Evolutionary conservation across 2,888 invertebrate species (phyloP).

Genomic region (Tetheella fluctuosa): DNA sequence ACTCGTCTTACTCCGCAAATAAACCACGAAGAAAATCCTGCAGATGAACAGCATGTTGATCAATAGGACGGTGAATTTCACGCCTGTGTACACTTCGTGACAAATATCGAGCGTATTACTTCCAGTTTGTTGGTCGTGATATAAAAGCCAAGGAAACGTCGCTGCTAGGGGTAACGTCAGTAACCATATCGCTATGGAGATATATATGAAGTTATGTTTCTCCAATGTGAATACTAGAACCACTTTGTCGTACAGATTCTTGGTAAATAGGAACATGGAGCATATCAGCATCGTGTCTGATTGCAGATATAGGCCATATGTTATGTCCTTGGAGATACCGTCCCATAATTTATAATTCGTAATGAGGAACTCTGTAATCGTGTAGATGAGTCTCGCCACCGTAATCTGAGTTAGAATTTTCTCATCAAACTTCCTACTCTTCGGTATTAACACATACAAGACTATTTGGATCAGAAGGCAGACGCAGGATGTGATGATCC

Average conservation of each 20-base stretch:
- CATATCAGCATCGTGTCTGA: constrained; percentile 19
- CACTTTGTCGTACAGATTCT: constrained; percentile 23
- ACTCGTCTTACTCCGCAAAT: constrained; percentile 25
- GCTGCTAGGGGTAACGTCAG: background rate
- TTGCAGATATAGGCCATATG: constrained; percentile 16
- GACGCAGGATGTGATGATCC: background rate
- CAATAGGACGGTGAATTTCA: constrained; percentile 53
- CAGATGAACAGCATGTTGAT: constrained; percentile 55
- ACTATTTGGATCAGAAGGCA: constrained; percentile 2
- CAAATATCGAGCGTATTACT: constrained; percentile 21
- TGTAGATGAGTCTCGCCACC: constrained; percentile 21
- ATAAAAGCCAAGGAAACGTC: background rate
- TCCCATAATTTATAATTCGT: background rate
- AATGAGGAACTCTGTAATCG: constrained; percentile 17
- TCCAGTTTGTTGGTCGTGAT: background rate
- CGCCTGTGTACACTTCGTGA: constrained; percentile 43
- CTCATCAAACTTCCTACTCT: constrained; percentile 23
- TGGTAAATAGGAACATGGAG: constrained; percentile 25
- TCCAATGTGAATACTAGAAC: constrained; percentile 19
- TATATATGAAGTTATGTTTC: constrained; percentile 11
- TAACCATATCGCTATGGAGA: background rate
- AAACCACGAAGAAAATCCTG: constrained; percentile 53
- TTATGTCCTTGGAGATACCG: too few relatives aligned
- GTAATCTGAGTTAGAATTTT: constrained; percentile 23
- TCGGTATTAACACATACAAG: constrained; percentile 13